phyloP scores from a whole-genome alignment of 2,888 invertebrate genomes.

The Orthosia incerta region DNA sequence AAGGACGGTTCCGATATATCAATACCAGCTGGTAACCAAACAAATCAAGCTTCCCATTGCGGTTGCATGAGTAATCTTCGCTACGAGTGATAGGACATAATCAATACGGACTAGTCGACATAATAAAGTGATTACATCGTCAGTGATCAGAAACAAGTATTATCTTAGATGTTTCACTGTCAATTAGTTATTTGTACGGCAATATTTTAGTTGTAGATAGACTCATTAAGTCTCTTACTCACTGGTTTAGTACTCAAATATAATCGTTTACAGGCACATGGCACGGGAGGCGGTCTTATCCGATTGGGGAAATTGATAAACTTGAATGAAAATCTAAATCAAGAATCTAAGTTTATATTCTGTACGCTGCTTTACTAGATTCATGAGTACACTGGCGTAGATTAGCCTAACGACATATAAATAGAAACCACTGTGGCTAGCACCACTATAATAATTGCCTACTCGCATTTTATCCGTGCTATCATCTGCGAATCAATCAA shows the following conservation, averaged over 20 bases:
- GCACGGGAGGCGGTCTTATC: conserved; percentile 47
- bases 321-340: conserved; percentile 65
- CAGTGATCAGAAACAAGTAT: conserved; percentile 56
- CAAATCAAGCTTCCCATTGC: conserved; percentile 8
- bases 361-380: conserved; percentile 61
- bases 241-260: conserved; percentile 55
- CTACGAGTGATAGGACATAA: conserved; percentile 43
- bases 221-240: conserved; percentile 57
- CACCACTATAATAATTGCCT: conserved; percentile 68
- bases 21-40: not conserved
- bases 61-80: conserved; percentile 23
- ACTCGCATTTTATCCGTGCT: conserved; percentile 72
- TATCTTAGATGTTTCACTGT: conserved; percentile 64
- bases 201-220: conserved; percentile 47
- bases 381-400: conserved; percentile 59
- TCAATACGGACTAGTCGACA: conserved; percentile 55
- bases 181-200: conserved; percentile 62
- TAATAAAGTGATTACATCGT: conserved; percentile 61
- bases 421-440: conserved; percentile 60
- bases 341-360: conserved; percentile 61
- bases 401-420: conserved; percentile 66
- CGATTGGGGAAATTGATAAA: conserved; percentile 64
- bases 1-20: not conserved
- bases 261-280: conserved; percentile 60
- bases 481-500: conserved; percentile 83